Conservation (phyloP, 2,797 vertebrate species). For the Falco berigora region DNA sequence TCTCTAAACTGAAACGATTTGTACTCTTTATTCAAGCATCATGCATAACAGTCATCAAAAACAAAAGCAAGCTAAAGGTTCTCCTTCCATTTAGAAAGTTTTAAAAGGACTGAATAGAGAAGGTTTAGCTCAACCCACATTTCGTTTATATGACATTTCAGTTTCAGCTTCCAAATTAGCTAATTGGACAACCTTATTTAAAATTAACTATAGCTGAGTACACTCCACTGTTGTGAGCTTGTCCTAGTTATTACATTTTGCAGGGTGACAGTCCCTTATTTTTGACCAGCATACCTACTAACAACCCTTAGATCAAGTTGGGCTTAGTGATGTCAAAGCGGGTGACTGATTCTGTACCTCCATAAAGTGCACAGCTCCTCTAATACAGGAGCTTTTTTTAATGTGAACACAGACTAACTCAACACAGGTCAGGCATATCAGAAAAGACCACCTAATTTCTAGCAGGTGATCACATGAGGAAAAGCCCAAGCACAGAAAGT, state of each 20-base stretch:
- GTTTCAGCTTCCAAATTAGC: not conserved
- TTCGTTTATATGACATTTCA: not conserved
- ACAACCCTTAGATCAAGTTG: not conserved
- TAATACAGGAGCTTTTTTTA: not conserved
- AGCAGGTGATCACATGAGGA: not conserved
- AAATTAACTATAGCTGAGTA: not conserved
- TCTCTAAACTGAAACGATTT: not conserved
- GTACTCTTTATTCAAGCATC: not conserved
- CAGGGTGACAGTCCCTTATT: not conserved
- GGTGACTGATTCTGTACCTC: not conserved
- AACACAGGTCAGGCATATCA: not conserved
- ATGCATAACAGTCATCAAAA: not conserved
- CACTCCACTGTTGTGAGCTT: not conserved
- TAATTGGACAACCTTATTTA: not conserved
- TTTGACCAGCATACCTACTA: not conserved
- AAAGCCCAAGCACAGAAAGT: not conserved
- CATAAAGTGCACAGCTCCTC: not conserved
- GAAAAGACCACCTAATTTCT: not conserved
- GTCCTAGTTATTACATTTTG: not conserved
- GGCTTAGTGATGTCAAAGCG: not conserved
- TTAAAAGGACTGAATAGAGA: not conserved
- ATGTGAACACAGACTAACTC: not conserved
- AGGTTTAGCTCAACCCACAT: not conserved
- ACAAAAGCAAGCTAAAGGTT: not conserved
- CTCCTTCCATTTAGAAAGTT: not conserved